Evolutionary conservation across 2,888 invertebrate species (phyloP), one percentile per base, ranked within the genome.

Genomic region (Mystacides longicornis): DNA sequence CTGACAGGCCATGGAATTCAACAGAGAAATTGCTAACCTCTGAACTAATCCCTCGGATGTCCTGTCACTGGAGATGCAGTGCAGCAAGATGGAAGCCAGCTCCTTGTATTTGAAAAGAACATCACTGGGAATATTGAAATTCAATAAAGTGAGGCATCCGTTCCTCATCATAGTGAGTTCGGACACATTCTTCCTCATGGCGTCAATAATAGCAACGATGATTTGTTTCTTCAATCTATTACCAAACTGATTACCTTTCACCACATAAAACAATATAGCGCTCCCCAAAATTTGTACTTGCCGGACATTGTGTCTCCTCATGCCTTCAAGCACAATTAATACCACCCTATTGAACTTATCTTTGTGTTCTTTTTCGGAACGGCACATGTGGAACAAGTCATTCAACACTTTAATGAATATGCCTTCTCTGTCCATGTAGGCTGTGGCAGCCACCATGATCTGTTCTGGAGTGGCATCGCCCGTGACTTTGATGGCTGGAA

Each of bases 111-210:
- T 91, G 70, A 92, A 93, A 66, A 94, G 93, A 71, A 98, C 92
- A 79, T 97, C 97, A 63, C 83, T 82, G 2, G 97, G 97, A 70
- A 98, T 93, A 69, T 88, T 90, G 69, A 96, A 94, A 72, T 95
- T 93, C 67, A 94, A 95, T 37, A 97, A 77, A 0, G 94, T 94
- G 57, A 97, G 80, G 71, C 96, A 96, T 51, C 95, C 95, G 72
- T 98, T 97, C 53, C 96, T 79, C 83, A 97, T 89, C 93, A 97
- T 94, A 22, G 91, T 93, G 63, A 90, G 87, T 68, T 95, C 93
- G 27, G 83, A 80, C 59, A 84, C 80, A 67, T 93, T 91, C 52
- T 83, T 81, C 64, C 87, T 87, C 94, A 96, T 95, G 18, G 89
- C 94, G 67, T 92, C 88, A 31, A 96, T 75, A 52, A 95, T 74